These are phyloP conservation scores for Pteria penguin DNA, from an alignment of 2,888 invertebrate species.

Conservation along the genomic window DNA sequence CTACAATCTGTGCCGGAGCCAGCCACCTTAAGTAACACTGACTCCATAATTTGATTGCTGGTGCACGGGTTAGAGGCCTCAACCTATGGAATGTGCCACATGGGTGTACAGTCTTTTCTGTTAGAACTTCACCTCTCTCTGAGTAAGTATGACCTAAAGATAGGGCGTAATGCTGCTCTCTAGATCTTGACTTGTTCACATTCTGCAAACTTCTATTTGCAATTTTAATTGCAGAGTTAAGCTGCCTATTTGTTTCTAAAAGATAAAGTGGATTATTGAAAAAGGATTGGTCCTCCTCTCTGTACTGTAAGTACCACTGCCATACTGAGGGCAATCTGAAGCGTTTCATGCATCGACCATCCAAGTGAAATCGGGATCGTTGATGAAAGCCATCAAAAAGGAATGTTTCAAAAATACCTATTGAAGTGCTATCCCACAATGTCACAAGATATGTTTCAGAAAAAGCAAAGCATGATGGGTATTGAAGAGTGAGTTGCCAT, in stretches of 20 bases:
- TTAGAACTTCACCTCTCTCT: background rate
- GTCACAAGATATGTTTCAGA: constrained; percentile 95
- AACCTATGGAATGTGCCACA: constrained; percentile 37
- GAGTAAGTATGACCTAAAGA: constrained; percentile 27
- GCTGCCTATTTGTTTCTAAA: constrained; percentile 53
- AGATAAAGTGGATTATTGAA: constrained; percentile 91
- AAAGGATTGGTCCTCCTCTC: constrained; percentile 88
- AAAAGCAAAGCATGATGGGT: constrained; percentile 93
- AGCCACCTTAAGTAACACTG: constrained; percentile 96
- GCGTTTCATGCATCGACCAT: constrained; percentile 54
- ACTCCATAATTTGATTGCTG: constrained; percentile 86
- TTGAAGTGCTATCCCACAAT: constrained; percentile 93
- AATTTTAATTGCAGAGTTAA: constrained; percentile 42
- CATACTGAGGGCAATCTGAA: constrained; percentile 83
- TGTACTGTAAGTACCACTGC: constrained; percentile 95
- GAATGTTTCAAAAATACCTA: constrained; percentile 95
- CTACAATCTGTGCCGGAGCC: constrained; percentile 88
- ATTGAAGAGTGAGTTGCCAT: constrained; percentile 94
- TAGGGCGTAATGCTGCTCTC: constrained; percentile 36
- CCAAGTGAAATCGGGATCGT: constrained; percentile 83
- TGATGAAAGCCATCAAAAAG: constrained; percentile 93
- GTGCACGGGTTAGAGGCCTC: constrained; percentile 52
- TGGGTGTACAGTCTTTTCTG: background rate
- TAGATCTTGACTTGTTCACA: constrained; percentile 34
- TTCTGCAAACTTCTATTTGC: background rate